Evolutionary conservation across 2,888 invertebrate species (phyloP).

Genomic region (Ornithoptera priamus): DNA sequence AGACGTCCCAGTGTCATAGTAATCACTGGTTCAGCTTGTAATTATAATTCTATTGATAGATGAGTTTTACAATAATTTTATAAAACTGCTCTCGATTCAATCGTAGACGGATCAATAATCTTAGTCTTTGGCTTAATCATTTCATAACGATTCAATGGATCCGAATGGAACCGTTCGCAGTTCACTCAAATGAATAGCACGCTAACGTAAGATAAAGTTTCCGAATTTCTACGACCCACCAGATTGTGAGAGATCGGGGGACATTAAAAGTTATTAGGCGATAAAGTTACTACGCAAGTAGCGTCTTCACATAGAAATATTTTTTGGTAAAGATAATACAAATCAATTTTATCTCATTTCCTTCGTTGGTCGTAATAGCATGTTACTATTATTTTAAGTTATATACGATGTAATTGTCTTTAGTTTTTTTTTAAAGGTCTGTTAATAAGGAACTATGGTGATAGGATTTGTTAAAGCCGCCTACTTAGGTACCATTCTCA

Average conservation of each 20-base stretch:
- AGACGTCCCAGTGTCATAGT: no score
- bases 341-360: conserved; percentile 16
- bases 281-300: conserved; percentile 29
- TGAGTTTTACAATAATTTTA: background rate
- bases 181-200: conserved; percentile 26
- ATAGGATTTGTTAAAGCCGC: no score
- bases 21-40: no score
- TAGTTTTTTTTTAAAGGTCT: no score
- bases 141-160: conserved; percentile 28
- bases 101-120: conserved; percentile 17
- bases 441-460: no score
- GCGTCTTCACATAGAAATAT: conserved; percentile 23
- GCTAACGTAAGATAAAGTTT: conserved; percentile 30
- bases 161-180: conserved; percentile 25
- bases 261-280: conserved; percentile 31
- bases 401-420: background rate
- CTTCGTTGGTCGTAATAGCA: conserved; percentile 1
- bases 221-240: conserved; percentile 29
- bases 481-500: no score
- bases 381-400: background rate
- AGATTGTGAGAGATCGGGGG: conserved; percentile 30
- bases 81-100: conserved; percentile 10
- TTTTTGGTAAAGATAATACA: conserved; percentile 16
- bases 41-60: background rate
- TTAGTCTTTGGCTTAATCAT: conserved; percentile 21